Percentiles rank a stretch among this genome's conserved stretches.
Evolutionary conservation across 2,888 invertebrate species (phyloP).

Genomic region (Galeruca laticollis): DNA sequence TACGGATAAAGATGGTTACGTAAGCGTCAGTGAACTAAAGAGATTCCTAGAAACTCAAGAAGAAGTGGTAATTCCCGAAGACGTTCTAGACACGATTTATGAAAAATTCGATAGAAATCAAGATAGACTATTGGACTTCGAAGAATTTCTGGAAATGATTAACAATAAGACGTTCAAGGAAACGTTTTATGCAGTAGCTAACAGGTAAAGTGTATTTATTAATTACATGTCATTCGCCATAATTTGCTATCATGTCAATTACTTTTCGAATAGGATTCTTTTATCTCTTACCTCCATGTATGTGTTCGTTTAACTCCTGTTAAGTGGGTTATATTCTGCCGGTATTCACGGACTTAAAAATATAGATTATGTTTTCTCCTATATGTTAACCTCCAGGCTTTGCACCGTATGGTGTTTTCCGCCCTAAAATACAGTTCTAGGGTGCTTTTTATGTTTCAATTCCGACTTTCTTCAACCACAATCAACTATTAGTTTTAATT

Average conservation of each 20-base stretch:
- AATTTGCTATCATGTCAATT: background rate
- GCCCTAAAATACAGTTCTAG: too few species aligned
- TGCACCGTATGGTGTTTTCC: too few species aligned
- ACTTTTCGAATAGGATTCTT: too few species aligned
- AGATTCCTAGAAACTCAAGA: conserved; percentile 73
- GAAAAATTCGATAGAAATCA: conserved; percentile 74
- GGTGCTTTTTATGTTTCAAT: too few species aligned
- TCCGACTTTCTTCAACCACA: too few species aligned
- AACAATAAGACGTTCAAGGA: conserved; percentile 68
- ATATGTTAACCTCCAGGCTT: too few species aligned
- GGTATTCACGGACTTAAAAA: too few species aligned
- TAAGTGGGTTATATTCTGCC: too few species aligned
- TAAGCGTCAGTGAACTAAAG: conserved; percentile 77
- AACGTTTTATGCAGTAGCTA: conserved; percentile 30
- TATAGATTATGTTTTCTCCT: too few species aligned
- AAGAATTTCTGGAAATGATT: conserved; percentile 80
- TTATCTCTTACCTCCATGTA: too few species aligned
- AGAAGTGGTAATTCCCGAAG: conserved; percentile 61
- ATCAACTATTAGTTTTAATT: too few species aligned
- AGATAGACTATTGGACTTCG: conserved; percentile 77
- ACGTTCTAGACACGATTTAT: conserved; percentile 73
- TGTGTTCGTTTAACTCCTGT: too few species aligned
- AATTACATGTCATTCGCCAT: background rate
- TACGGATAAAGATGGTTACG: conserved; percentile 77
- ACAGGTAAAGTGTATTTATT: conserved; percentile 29